These are phyloP conservation scores for Drosophila multiciliata DNA, from an alignment of 2,888 invertebrate genomes.

Conservation along the genomic window DNA sequence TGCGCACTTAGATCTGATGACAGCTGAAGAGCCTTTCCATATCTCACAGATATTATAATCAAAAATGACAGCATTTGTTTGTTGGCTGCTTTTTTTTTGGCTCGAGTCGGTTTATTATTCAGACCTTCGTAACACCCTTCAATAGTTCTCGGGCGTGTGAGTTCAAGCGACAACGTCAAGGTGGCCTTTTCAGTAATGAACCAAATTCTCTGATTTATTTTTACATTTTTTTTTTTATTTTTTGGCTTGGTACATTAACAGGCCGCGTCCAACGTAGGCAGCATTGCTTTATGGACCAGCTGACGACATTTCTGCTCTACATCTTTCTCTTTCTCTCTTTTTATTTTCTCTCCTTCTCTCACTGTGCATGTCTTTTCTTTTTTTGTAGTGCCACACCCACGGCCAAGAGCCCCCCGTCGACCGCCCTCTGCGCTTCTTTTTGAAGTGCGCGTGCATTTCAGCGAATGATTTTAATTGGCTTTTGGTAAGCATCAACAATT, in stretches of 20 bases:
- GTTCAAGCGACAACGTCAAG: constrained; percentile 79
- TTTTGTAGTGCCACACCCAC: constrained; percentile 21
- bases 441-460: constrained; percentile 67
- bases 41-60: constrained; percentile 12
- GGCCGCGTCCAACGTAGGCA: constrained; percentile 44
- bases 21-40: constrained; percentile 32
- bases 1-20: constrained; percentile 38
- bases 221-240: constrained; percentile 46
- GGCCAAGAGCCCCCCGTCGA: constrained; percentile 1
- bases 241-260: constrained; percentile 63
- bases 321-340: constrained; percentile 5
- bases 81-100: not conserved
- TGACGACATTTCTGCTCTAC: constrained; percentile 50
- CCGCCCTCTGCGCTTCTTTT: constrained; percentile 33
- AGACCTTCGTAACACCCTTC: constrained; percentile 73
- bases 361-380: constrained; percentile 16
- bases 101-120: not conserved
- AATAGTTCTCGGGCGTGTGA: constrained; percentile 71
- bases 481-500: constrained; percentile 61
- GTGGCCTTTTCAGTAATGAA: constrained; percentile 75
- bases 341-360: not conserved
- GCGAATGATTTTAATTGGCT: constrained; percentile 75
- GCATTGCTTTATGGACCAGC: constrained; percentile 69
- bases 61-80: not conserved
- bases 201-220: constrained; percentile 72